Evolutionary conservation across 2,888 invertebrate species (phyloP).

Genomic region (Caenorhabditis afra): DNA sequence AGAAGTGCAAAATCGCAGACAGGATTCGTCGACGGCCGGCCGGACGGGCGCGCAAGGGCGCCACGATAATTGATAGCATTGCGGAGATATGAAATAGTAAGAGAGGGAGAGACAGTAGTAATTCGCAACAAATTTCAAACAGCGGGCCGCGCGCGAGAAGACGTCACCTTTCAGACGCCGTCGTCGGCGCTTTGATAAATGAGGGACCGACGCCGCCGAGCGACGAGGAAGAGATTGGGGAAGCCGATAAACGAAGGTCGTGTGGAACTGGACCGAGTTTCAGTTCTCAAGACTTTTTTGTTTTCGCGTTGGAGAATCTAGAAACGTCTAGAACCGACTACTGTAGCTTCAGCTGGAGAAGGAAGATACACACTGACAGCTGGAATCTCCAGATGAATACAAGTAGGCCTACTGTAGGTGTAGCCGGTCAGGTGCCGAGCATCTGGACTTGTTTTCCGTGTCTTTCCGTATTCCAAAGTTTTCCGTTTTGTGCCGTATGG

Average conservation of each 20-base stretch:
- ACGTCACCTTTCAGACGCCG: slow-evolving; percentile 38
- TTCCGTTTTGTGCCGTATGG: no score
- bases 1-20: background rate
- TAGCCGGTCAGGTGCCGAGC: slow-evolving; percentile 3
- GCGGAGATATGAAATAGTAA: background rate
- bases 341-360: slow-evolving; percentile 13
- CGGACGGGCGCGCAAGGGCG: slow-evolving; percentile 6
- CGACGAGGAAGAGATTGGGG: slow-evolving; percentile 17
- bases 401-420: no score
- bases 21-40: background rate
- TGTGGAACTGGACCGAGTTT: background rate
- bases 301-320: background rate
- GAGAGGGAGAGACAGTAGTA: background rate
- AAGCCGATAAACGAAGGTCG: slow-evolving; percentile 15
- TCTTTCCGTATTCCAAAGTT: no score
- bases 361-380: background rate
- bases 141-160: background rate
- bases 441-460: slow-evolving; percentile 26
- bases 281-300: no score
- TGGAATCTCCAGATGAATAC: no score
- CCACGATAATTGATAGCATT: slow-evolving; percentile 38
- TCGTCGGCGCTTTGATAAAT: slow-evolving; percentile 32
- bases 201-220: slow-evolving; percentile 13
- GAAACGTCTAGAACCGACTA: background rate
- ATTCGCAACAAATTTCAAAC: slow-evolving; percentile 41